Conservation (phyloP, 2,113 vertebrate genomes). For the Heptranchias perlo region DNA sequence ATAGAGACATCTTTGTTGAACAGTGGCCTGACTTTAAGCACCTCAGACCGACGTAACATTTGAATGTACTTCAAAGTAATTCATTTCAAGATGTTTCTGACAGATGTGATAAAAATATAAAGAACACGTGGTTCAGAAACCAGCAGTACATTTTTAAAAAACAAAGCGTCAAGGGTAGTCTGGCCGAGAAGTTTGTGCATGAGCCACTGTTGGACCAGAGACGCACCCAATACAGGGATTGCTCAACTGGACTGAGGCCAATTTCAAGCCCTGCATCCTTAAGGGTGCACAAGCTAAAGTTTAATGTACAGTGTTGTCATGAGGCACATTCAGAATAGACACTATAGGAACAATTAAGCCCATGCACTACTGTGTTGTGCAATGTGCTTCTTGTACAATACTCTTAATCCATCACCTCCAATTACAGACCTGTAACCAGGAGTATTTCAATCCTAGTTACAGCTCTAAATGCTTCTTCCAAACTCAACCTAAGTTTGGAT, state of each 20-base stretch:
- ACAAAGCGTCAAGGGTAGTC: background rate
- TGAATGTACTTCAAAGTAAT: background rate
- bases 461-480: background rate
- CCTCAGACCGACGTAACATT: background rate
- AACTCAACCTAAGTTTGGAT: background rate
- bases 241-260: background rate
- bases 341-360: background rate
- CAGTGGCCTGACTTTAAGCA: background rate
- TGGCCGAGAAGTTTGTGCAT: too few relatives aligned
- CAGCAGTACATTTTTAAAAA: background rate
- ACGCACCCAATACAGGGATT: background rate
- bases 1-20: background rate
- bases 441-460: background rate
- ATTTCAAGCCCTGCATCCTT: background rate
- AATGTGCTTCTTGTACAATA: background rate
- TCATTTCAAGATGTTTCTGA: background rate
- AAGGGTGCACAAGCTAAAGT: background rate
- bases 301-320: background rate
- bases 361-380: background rate
- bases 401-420: background rate
- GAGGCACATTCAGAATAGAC: background rate
- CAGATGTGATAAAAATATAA: background rate
- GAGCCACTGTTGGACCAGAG: background rate
- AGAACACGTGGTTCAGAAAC: background rate
- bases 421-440: background rate